Conservation (phyloP, 2,797 vertebrate genomes). For the Syngnathus rostellatus region DNA sequence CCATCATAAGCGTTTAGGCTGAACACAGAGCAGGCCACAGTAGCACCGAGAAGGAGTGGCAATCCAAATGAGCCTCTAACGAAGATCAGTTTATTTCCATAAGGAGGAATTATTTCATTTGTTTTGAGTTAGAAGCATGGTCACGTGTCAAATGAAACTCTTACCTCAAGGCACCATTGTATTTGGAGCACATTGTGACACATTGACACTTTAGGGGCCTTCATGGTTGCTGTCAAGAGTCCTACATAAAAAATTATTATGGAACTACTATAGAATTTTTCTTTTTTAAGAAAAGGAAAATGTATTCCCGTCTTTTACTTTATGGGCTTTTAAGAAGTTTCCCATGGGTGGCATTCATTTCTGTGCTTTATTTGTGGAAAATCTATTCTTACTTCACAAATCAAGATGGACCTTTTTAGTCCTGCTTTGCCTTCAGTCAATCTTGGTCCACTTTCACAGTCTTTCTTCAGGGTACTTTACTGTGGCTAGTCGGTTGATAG, state of each 20-base stretch:
- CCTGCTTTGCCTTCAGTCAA: slow-evolving; percentile 32
- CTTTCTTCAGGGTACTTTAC: slow-evolving; percentile 38
- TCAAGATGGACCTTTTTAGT: slow-evolving; percentile 34
- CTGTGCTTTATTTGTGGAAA: slow-evolving; percentile 74
- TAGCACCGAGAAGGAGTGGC: slow-evolving; percentile 41
- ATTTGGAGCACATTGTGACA: not conserved
- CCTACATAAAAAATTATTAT: slow-evolving; percentile 30
- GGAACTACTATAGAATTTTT: slow-evolving; percentile 51
- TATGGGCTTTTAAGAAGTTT: slow-evolving; percentile 79
- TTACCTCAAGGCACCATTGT: not conserved
- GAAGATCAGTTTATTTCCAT: not conserved
- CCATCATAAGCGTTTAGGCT: slow-evolving; percentile 59
- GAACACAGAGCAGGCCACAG: slow-evolving; percentile 56
- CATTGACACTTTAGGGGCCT: not conserved
- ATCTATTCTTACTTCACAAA: slow-evolving; percentile 55
- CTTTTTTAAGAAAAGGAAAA: slow-evolving; percentile 49
- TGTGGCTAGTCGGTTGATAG: slow-evolving; percentile 23
- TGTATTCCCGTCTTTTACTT: slow-evolving; percentile 72
- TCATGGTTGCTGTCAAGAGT: slow-evolving; percentile 13
- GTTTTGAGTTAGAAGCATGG: not conserved
- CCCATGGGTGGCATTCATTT: slow-evolving; percentile 75
- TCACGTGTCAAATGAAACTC: not conserved
- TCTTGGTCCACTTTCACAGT: slow-evolving; percentile 38
- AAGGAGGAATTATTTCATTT: not conserved
- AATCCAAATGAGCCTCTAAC: slow-evolving; percentile 40